phyloP scores from a whole-genome alignment of 2,797 vertebrate species.

The Naso thynnoides region DNA sequence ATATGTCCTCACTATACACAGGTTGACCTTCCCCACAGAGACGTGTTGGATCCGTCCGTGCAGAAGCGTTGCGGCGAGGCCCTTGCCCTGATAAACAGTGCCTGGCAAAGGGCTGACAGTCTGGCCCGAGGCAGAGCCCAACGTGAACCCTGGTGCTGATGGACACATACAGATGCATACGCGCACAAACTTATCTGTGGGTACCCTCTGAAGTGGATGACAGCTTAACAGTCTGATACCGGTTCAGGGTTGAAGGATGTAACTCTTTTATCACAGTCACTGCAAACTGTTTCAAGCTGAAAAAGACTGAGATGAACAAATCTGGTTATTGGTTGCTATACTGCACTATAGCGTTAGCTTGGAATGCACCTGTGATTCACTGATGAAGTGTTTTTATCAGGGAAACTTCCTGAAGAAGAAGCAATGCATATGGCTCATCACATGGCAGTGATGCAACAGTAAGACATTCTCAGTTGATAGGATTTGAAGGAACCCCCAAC shows the following conservation, averaged over 20 bases:
- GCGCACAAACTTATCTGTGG: slow-evolving; percentile 1
- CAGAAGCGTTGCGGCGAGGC: slow-evolving; percentile 93
- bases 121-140: slow-evolving; percentile 93
- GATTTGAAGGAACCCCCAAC: background rate
- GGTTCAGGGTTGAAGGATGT: slow-evolving; percentile 1
- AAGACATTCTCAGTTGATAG: background rate
- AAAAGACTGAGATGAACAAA: slow-evolving; percentile 11
- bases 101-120: slow-evolving; percentile 97
- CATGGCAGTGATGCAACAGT: slow-evolving; percentile 1
- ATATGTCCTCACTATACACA: slow-evolving; percentile 54
- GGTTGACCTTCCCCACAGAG: slow-evolving; percentile 89
- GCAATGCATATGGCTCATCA: background rate
- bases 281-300: slow-evolving; percentile 4
- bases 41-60: slow-evolving; percentile 80
- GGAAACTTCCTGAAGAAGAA: slow-evolving; percentile 28
- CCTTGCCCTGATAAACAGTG: slow-evolving; percentile 91
- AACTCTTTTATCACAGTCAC: slow-evolving; percentile 1
- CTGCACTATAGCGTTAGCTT: background rate
- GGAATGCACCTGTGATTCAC: slow-evolving; percentile 10
- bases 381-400: slow-evolving; percentile 23
- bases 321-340: background rate
- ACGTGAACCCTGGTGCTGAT: slow-evolving; percentile 97
- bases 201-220: slow-evolving; percentile 2
- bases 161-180: background rate
- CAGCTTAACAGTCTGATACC: background rate